phyloP scores from a whole-genome alignment of 2,797 vertebrate species.

The Epinephelus malabaricus region DNA sequence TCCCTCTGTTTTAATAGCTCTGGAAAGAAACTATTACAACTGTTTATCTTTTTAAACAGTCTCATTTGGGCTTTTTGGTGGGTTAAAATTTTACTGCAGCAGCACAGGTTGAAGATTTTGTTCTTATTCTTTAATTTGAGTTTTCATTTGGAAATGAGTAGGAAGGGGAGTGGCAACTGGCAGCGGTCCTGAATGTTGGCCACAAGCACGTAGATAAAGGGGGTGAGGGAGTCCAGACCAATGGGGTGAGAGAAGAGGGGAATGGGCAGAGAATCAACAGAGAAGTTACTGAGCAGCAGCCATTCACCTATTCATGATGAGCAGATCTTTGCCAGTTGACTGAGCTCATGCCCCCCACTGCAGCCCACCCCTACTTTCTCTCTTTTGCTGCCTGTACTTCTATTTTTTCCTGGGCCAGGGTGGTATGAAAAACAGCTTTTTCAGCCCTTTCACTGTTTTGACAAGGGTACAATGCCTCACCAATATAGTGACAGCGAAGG shows the following conservation, averaged over 20 bases:
- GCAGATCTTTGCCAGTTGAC: conserved; percentile 56
- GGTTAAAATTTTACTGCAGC: too few species aligned
- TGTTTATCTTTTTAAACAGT: neutral
- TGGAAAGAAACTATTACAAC: neutral
- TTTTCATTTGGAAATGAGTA: neutral
- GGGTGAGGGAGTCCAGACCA: conserved; percentile 39
- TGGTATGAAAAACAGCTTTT: conserved; percentile 29
- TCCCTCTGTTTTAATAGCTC: neutral
- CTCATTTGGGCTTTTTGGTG: too few species aligned
- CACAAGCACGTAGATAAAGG: conserved; percentile 14
- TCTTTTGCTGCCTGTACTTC: conserved; percentile 3
- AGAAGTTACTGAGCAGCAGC: conserved; percentile 50
- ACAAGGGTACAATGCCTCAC: neutral
- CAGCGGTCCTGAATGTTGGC: neutral
- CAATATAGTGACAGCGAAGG: neutral
- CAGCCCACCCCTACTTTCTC: conserved; percentile 5
- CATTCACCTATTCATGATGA: conserved; percentile 59
- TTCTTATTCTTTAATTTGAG: neutral
- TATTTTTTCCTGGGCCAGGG: neutral
- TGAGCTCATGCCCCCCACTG: conserved; percentile 20
- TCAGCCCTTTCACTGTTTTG: conserved; percentile 10
- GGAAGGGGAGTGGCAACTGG: neutral
- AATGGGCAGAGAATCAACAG: conserved; percentile 44
- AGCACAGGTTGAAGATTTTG: neutral
- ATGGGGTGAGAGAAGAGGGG: conserved; percentile 19